Base-by-base conservation (phyloP, 2,797 vertebrate species). In the Betta splendens region DNA sequence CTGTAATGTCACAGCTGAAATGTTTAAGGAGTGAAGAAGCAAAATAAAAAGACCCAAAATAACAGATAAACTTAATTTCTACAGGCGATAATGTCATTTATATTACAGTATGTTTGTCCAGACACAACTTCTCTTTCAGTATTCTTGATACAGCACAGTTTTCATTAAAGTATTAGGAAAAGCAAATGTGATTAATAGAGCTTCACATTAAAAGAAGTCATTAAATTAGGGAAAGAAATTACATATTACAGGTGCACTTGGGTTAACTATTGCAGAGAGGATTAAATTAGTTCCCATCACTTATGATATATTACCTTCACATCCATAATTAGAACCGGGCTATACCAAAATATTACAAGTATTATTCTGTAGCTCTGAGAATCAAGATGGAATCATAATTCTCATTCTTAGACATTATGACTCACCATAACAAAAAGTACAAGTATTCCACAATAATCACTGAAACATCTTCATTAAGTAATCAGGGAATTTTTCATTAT, bases 1-100 rank as follows among this genome's bases (percentile, higher is more conserved):
- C 35, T 42, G 36, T 53, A 57, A 9, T 20, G 28, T 33, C 31
- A 32, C 36, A 60, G 31, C 38, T 51, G 20, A 15, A 15, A 44
- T 38, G 9, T 17, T 37, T 20, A 37, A 39, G 17, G 15, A 58
- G 32, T 21, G 43, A 26, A 13, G 7, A 29, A 45, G 16, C 13
- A 22, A 46, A 44, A n/a, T 25, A 17, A 45, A 48, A 20, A 20
- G 9, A 39, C 8, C 4, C 1, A 16, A 53, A 70, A 32, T 9
- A 6, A 21, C 3, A 22, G 26, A 32, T 3, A 5, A 5, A 11
- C 10, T 55, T 36, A 28, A 13, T 31, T 59, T 39, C 2, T n/a
- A n/a, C n/a, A n/a, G n/a, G n/a, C n/a, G n/a, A n/a, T n/a, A n/a
- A n/a, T n/a, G n/a, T n/a, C n/a, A n/a, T n/a, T n/a, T n/a, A n/a